Evolutionary conservation across 1,140 invertebrate species (phyloP), one percentile per base, ranked within the genome.

Genomic region (Drosophila parabipectinata): DNA sequence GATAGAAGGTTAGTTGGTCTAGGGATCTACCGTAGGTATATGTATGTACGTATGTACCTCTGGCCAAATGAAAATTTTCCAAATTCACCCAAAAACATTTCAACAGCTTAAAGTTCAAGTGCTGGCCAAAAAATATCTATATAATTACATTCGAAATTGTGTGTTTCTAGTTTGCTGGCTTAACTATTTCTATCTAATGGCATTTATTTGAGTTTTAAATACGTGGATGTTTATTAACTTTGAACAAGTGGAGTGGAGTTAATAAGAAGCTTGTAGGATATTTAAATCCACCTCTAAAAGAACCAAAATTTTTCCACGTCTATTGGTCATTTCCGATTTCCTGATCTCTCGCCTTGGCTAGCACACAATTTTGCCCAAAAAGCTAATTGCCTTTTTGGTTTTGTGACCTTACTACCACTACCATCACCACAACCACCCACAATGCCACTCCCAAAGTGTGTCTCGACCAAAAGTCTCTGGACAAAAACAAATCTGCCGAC

Each of bases 51-150:
- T 15, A 15, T 15, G 18, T 18, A 18, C 72, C 79, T 76, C 79
- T 76, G 41, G 59, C 54, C 60, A 77, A 77, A 71, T 59, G 55
- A 63, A 76, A 72, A 58, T 44, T 76, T 53, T 59, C 58, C 28
- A 60, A 73, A 67, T 81, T 74, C 18, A 24, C 55, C 68, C 68
- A 73, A 79, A 63, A 68, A 84, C 59, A 84, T 73, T 79, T 72
- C 41, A 61, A 41, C 53, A 63, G 60, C 62, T 83, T 76, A 28
- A 76, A 51, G 44, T 56, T 47, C 10, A 56, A 21, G 52, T 53
- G 58, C 8, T 47, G 18, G 44, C 44, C 7, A 47, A 21, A 18
- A 8, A 6, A n/a, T 48, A 7, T 14, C 8, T 28, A 37, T 28
- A 48, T 34, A 47, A 63, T 60, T 61, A 28, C 41, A 47, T 61